A percentile compares a stretch with the other conserved stretches of the same genome.
These are phyloP conservation scores for Linnaemya vulpina DNA, from an alignment of 2,888 invertebrate genomes.

Conservation along the genomic window DNA sequence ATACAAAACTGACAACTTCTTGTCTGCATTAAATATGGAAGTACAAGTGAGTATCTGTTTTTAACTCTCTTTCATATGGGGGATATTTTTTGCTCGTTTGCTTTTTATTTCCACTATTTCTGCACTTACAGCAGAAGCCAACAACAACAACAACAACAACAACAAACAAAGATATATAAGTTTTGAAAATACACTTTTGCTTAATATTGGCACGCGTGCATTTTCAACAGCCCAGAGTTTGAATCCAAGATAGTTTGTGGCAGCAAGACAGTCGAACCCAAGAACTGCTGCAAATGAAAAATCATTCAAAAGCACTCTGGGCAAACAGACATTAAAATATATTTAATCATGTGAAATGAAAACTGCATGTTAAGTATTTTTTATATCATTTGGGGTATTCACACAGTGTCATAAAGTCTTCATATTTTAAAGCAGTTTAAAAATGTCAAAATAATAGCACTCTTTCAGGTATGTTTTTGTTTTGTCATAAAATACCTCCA, in stretches of 20 bases:
- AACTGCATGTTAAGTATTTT: too few species aligned
- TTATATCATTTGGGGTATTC: too few species aligned
- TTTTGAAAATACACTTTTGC: conserved; percentile 56
- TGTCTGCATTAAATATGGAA: background rate
- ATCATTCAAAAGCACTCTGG: background rate
- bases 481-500: too few species aligned
- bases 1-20: conserved; percentile 17
- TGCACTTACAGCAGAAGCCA: conserved; percentile 19
- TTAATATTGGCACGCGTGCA: conserved; percentile 71
- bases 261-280: conserved; percentile 35
- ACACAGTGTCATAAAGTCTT: too few species aligned
- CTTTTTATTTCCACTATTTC: conserved; percentile 13
- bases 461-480: too few species aligned
- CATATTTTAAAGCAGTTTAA: too few species aligned
- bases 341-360: background rate
- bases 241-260: conserved; percentile 1
- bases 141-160: background rate
- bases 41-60: background rate
- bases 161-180: too few species aligned
- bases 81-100: conserved; percentile 15
- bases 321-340: conserved; percentile 22
- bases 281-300: conserved; percentile 13
- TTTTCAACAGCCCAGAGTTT: conserved; percentile 59
- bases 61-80: conserved; percentile 37
- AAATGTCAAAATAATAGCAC: too few species aligned